Evolutionary conservation across 2,113 vertebrate genomes (phyloP).

Genomic region (Tapirus terrestris): DNA sequence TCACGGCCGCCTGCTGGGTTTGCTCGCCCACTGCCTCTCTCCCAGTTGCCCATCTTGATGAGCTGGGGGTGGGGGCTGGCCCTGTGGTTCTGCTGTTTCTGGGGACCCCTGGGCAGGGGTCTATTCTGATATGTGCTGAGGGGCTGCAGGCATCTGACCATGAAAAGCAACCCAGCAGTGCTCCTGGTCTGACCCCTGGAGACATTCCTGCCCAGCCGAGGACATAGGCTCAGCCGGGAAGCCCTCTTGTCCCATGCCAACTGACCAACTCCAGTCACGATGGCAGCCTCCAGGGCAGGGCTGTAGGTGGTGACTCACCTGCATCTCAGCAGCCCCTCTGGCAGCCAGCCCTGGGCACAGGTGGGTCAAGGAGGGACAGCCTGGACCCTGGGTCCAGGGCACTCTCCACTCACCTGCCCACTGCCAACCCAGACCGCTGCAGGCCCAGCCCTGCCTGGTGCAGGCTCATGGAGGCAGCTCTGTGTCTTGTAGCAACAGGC

Average conservation of each 20-base stretch:
- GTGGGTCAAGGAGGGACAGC: too few species aligned
- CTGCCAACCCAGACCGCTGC: background rate
- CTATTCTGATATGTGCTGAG: background rate
- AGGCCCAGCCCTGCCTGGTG: background rate
- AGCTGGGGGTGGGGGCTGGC: background rate
- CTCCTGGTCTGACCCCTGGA: background rate
- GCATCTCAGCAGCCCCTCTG: background rate
- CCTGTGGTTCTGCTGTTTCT: background rate
- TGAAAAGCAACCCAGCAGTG: background rate
- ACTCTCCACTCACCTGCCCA: background rate
- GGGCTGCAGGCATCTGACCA: background rate
- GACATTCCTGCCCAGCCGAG: too few species aligned
- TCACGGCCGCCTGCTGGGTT: background rate
- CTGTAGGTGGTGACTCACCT: background rate
- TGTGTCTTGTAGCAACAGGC: background rate
- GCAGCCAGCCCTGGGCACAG: too few species aligned
- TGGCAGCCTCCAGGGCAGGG: background rate
- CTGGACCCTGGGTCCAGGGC: background rate
- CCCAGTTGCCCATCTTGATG: too few species aligned
- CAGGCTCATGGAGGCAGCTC: background rate
- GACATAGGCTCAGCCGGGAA: background rate
- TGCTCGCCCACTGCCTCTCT: background rate
- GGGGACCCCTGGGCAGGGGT: background rate
- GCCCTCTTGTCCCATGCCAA: background rate
- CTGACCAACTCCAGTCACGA: background rate